Evolutionary conservation across 2,888 invertebrate genomes (phyloP), one percentile per base, ranked within the genome.

Genomic region (Hedya salicella): DNA sequence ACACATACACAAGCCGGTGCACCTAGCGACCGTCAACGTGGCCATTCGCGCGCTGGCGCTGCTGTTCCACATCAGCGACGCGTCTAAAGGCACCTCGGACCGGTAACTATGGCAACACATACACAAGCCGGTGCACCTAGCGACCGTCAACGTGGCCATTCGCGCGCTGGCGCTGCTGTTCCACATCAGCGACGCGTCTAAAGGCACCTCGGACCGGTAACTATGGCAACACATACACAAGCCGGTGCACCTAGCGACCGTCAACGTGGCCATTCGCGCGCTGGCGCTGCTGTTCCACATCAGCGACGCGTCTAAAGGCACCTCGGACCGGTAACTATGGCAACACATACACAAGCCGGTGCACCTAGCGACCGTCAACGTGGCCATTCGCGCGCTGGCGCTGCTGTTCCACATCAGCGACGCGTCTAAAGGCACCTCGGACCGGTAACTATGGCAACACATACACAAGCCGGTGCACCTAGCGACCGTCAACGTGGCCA

Each of bases 341-440:
- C 25, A 25, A 25, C 25, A 25, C 25, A 25, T 25, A 4, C 25
- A 25, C 25, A 25, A 25, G 25, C 25, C 6, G 25, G 25, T 25
- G 25, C 25, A 25, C 75, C 80, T 94, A 57, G 94, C 94, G 4
- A 93, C 93, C 68, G 95, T 95, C 76, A 94, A 93, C 76, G 68
- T 66, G n/a, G 78, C 83, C 3, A 69, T 86, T 16, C 85, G 79
- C 71, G 88, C 88, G 6, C 76, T 88, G 3, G 84, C 78, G 59
- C 76, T 88, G 49, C 65, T 87, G 21, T 80, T 82, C 69, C 87
- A 88, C 72, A 82, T 86, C 74, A 75, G 74, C 67, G 92, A 93
- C 73, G 77, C 79, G 53, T 78, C 49, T 6, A 25, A 25, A 25
- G 25, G 25, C 5, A 25, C 25, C 25, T 25, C 25, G 5, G 25